Evolutionary conservation across 2,113 vertebrate species (phyloP), one percentile per base, ranked within the genome.

Genomic region (Epinephelus lanceolatus): DNA sequence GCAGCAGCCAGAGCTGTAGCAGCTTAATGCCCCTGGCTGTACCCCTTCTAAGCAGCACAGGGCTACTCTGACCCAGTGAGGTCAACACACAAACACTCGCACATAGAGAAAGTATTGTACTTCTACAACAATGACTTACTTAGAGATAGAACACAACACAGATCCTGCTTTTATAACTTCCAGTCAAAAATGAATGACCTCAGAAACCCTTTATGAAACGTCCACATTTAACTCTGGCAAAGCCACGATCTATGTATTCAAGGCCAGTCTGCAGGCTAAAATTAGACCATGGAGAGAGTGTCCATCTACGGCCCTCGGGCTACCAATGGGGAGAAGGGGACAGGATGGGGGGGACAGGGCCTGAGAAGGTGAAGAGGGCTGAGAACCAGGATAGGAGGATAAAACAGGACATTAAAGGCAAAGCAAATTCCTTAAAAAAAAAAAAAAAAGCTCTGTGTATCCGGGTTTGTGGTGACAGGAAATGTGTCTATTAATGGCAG

Each of bases 201-300:
- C 51, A 78, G 17, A 65, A 67, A 70, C 10, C 57, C 25, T 47
- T 78, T 21, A 47, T 66, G 66, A 78, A 78, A 74, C 17, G 68
- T 80, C 68, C n/a, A 71, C 56, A 76, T 89, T 83, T 87, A 71
- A 88, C n/a, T 18, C 37, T 47, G 62, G 52, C 78, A 78, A 73
- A 56, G 80, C 63, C 55, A 47, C 12, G 8, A 71, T 73, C 51
- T 13, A 9, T 14, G 25, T n/a, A 79, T 63, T 77, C 33, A 52
- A 56, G 77, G 52, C 71, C 49, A 8, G 66, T 69, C 37, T 67
- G 61, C 1, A 23, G 21, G 62, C 78, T 87, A 89, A 80, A 86
- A 88, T 89, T 91, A 92, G 79, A 79, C 21, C 21, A 30, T 33
- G 42, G 71, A 33, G 47, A 88, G 82, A 84, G 87, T 79, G 76